Evolutionary conservation across 2,113 vertebrate genomes (phyloP).

Genomic region (Camelus bactrianus): DNA sequence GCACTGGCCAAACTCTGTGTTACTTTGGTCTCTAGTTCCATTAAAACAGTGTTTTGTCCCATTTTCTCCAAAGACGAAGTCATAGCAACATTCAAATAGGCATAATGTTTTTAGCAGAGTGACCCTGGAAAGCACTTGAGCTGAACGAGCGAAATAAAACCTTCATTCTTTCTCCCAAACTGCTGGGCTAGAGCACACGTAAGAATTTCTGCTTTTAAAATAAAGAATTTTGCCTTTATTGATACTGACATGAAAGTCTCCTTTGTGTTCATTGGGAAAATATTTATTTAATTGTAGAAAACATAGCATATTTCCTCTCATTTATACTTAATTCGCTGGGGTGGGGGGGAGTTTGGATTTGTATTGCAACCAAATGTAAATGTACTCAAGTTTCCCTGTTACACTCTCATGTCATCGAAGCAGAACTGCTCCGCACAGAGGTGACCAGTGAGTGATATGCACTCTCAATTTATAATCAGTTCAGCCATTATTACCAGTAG

Average conservation of each 20-base stretch:
- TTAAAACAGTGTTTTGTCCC: conserved; percentile 31
- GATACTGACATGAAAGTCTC: background rate
- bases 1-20: background rate
- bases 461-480: background rate
- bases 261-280: background rate
- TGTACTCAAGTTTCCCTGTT: background rate
- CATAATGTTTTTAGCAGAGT: background rate
- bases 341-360: background rate
- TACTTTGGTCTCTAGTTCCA: conserved; percentile 47
- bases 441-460: background rate
- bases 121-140: background rate
- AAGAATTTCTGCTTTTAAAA: background rate
- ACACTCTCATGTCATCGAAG: background rate
- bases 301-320: background rate
- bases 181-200: background rate
- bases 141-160: conserved; percentile 63
- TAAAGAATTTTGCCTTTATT: background rate
- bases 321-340: background rate
- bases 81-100: conserved; percentile 10
- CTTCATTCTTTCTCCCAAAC: conserved; percentile 55
- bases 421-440: background rate
- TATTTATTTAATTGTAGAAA: background rate
- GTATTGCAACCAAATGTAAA: background rate
- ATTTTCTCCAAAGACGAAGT: conserved; percentile 44
- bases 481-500: background rate